phyloP scores from a whole-genome alignment of 2,113 vertebrate species.

The Stigmatopora argus region DNA sequence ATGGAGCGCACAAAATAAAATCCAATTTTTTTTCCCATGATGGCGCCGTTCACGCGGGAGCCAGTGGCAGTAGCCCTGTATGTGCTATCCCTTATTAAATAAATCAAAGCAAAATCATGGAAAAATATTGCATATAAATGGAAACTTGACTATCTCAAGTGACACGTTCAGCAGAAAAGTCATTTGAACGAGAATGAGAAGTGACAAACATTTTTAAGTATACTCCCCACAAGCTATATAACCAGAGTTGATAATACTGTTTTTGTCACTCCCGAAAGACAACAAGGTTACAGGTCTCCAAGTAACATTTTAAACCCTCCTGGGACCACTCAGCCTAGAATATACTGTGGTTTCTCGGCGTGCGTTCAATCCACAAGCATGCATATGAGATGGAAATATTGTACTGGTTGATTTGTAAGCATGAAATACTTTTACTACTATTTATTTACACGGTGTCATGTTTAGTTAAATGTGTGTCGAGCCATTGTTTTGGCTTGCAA shows the following conservation, averaged over 20 bases:
- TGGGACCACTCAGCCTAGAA: constrained; percentile 41
- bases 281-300: constrained; percentile 69
- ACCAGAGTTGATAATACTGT: constrained; percentile 22
- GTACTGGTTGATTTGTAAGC: constrained; percentile 12
- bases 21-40: no score
- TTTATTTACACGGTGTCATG: no score
- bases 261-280: constrained; percentile 47
- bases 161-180: no score
- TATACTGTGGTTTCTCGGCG: constrained; percentile 31
- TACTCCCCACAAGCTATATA: neutral
- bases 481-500: constrained; percentile 47
- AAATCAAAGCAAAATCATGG: no score
- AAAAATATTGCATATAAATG: no score
- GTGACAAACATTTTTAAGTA: no score
- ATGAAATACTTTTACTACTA: neutral
- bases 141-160: no score
- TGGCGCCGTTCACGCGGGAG: no score
- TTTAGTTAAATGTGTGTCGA: constrained; percentile 6
- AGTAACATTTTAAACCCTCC: constrained; percentile 63
- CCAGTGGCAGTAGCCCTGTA: no score
- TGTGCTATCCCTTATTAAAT: no score
- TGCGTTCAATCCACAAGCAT: constrained; percentile 23
- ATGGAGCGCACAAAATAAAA: no score
- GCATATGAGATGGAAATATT: constrained; percentile 12
- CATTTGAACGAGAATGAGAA: no score